Evolutionary conservation across 1,140 invertebrate species (phyloP).

Genomic region (Planococcus citri): DNA sequence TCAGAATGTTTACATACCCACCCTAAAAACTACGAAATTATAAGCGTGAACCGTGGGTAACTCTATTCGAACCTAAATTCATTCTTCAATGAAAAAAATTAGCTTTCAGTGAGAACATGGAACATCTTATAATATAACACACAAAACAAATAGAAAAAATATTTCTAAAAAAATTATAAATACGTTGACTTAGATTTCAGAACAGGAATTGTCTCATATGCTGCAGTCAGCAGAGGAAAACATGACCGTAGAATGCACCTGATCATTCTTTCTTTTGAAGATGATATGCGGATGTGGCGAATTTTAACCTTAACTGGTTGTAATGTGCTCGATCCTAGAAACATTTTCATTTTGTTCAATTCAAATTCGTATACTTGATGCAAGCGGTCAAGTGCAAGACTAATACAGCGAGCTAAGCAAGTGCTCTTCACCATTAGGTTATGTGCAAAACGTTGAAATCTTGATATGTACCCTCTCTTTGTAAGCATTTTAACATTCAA

Average conservation of each 20-base stretch:
- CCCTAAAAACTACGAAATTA: no score
- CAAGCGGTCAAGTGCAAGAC: neutral
- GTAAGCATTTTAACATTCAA: no score
- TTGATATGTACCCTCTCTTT: no score
- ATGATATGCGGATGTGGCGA: slow-evolving; percentile 9
- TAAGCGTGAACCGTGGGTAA: no score
- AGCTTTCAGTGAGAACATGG: neutral
- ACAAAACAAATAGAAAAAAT: neutral
- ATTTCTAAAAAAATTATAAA: neutral
- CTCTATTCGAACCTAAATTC: no score
- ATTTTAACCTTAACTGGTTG: neutral
- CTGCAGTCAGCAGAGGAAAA: neutral
- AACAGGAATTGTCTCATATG: neutral
- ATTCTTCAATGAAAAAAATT: no score
- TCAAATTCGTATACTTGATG: neutral
- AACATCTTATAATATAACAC: neutral
- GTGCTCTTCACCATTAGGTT: no score
- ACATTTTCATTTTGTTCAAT: neutral
- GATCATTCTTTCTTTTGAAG: neutral
- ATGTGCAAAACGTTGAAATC: no score
- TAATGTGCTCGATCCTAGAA: slow-evolving; percentile 7
- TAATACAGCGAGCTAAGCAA: no score
- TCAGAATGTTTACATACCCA: no score
- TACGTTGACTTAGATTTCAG: neutral
- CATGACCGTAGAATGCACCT: neutral